Percentiles rank a stretch among this genome's conserved stretches.
phyloP scores from a whole-genome alignment of 2,113 vertebrate species.

The Benitochromis conjunctus region DNA sequence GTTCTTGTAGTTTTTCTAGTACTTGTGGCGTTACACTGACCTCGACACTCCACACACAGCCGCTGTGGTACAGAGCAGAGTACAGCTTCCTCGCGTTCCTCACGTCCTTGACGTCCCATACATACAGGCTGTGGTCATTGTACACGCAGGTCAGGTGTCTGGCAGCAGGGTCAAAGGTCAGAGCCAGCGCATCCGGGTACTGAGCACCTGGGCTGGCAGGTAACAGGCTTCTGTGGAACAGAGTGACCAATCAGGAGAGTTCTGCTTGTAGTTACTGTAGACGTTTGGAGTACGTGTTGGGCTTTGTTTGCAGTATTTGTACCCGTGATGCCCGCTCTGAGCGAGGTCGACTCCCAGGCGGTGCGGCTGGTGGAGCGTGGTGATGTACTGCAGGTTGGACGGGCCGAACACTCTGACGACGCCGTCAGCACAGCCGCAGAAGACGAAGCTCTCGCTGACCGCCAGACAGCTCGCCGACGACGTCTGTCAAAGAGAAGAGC shows the following conservation, averaged over 20 bases:
- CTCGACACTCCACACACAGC: conserved; percentile 85
- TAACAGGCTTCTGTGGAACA: conserved; percentile 29
- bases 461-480: conserved; percentile 74
- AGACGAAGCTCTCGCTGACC: conserved; percentile 75
- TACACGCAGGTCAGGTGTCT: conserved; percentile 81
- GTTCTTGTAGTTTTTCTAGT: not conserved
- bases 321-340: conserved; percentile 64
- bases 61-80: conserved; percentile 87
- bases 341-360: conserved; percentile 75
- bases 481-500: conserved; percentile 60
- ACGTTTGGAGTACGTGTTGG: fast-evolving
- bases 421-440: conserved; percentile 86
- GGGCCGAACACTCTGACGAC: conserved; percentile 76
- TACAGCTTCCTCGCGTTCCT: conserved; percentile 70
- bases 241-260: not conserved
- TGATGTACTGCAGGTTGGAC: conserved; percentile 72
- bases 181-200: conserved; percentile 80
- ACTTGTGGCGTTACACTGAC: conserved; percentile 42
- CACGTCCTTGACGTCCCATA: conserved; percentile 81
- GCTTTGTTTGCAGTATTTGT: fast-evolving
- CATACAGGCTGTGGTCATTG: conserved; percentile 86
- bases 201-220: conserved; percentile 38
- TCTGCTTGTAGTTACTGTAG: fast-evolving
- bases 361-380: conserved; percentile 81
- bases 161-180: conserved; percentile 76